Evolutionary conservation across 2,888 invertebrate genomes (phyloP).

Genomic region (Drosophila pseudotakahashii): DNA sequence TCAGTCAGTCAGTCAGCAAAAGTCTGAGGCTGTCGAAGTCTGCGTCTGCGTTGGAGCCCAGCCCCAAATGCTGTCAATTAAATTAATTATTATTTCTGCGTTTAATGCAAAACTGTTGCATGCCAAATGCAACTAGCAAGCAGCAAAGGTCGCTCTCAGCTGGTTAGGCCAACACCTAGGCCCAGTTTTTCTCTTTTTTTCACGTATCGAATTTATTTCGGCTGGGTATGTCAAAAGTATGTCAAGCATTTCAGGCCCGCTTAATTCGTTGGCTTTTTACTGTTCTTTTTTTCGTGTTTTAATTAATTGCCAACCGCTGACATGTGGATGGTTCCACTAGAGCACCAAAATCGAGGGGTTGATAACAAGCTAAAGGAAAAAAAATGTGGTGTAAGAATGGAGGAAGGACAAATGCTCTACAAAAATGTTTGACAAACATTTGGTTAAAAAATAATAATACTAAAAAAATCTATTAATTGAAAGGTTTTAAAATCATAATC

Average conservation of each 20-base stretch:
- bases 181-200: slow-evolving; percentile 39
- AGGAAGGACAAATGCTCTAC: slow-evolving; percentile 13
- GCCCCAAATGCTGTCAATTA: slow-evolving; percentile 83
- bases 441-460: not conserved
- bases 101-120: slow-evolving; percentile 66
- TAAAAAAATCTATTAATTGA: no score
- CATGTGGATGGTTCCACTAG: slow-evolving; percentile 76
- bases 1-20: slow-evolving; percentile 62
- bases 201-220: slow-evolving; percentile 47
- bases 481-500: no score
- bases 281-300: slow-evolving; percentile 39
- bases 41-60: slow-evolving; percentile 54
- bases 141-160: slow-evolving; percentile 58
- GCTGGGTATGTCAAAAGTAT: slow-evolving; percentile 69
- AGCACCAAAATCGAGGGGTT: slow-evolving; percentile 65
- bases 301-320: slow-evolving; percentile 75
- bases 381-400: no score
- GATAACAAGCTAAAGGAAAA: slow-evolving; percentile 53
- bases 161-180: slow-evolving; percentile 64
- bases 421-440: not conserved
- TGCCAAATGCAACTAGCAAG: slow-evolving; percentile 49
- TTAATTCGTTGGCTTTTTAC: slow-evolving; percentile 74
- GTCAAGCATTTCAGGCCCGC: slow-evolving; percentile 82
- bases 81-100: slow-evolving; percentile 81
- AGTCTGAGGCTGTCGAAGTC: slow-evolving; percentile 41